phyloP scores from a whole-genome alignment of 1,140 invertebrate species.

The Metaphire vulgaris region DNA sequence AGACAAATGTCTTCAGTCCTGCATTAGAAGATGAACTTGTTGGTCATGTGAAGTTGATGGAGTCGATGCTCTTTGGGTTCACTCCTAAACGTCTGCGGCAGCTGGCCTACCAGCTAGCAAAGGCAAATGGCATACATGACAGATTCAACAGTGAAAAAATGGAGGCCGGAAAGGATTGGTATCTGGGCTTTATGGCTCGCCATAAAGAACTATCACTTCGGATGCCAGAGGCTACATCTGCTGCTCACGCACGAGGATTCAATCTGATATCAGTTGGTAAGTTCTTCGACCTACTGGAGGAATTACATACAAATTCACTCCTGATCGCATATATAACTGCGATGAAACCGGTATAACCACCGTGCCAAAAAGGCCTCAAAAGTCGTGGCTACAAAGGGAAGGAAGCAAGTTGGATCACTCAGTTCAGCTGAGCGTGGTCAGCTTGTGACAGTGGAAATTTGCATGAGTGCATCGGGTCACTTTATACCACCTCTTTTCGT shows the following conservation, averaged over 20 bases:
- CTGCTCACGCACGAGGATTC: slow-evolving; percentile 16
- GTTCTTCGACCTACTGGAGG: slow-evolving; percentile 1
- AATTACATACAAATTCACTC: background rate
- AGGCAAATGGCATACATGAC: background rate
- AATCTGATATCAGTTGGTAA: background rate
- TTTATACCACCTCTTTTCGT: slow-evolving; percentile 39
- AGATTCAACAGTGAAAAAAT: background rate
- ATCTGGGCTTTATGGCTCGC: background rate
- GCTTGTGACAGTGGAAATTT: slow-evolving; percentile 34
- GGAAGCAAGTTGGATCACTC: slow-evolving; percentile 48
- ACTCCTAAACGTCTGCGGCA: background rate
- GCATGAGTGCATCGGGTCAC: slow-evolving; percentile 35
- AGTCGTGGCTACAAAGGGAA: slow-evolving; percentile 48
- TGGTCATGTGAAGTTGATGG: too few species aligned
- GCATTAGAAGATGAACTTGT: too few species aligned
- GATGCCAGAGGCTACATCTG: slow-evolving; percentile 12
- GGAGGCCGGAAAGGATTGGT: slow-evolving; percentile 12
- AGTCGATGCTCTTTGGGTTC: background rate
- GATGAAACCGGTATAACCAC: slow-evolving; percentile 46
- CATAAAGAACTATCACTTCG: background rate
- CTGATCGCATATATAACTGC: slow-evolving; percentile 7
- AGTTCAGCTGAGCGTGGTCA: slow-evolving; percentile 51
- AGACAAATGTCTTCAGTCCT: too few species aligned
- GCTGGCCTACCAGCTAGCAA: background rate
- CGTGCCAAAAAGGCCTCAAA: slow-evolving; percentile 51